A percentile compares a stretch with the other conserved stretches of the same genome.
These are phyloP conservation scores for Esperia sulphurella DNA, from an alignment of 2,888 invertebrate species.

Conservation along the genomic window DNA sequence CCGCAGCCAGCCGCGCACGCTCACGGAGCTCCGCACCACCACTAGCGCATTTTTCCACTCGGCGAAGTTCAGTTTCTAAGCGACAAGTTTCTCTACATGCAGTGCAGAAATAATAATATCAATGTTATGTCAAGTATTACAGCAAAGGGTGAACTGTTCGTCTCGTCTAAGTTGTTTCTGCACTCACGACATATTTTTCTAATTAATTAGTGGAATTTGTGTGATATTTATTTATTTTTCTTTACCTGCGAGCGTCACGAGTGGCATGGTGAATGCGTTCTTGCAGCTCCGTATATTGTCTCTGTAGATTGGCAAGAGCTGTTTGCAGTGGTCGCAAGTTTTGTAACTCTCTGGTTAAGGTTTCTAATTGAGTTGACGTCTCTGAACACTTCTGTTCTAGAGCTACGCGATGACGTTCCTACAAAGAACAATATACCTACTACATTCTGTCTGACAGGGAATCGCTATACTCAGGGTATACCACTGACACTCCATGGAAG, in stretches of 20 bases:
- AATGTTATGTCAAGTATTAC: background rate
- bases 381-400: slow-evolving; percentile 57
- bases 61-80: slow-evolving; percentile 53
- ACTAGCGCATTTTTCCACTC: slow-evolving; percentile 57
- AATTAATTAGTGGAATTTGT: no score
- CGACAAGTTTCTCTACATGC: slow-evolving; percentile 45
- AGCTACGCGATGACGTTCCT: slow-evolving; percentile 57
- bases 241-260: slow-evolving; percentile 51
- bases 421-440: background rate
- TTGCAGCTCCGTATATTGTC: slow-evolving; percentile 54
- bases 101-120: background rate
- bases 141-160: no score
- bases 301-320: slow-evolving; percentile 39
- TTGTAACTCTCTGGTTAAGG: slow-evolving; percentile 49
- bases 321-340: slow-evolving; percentile 49
- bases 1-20: slow-evolving; percentile 65
- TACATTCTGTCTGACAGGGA: no score
- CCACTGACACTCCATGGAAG: no score
- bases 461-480: no score
- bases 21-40: slow-evolving; percentile 60
- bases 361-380: slow-evolving; percentile 35
- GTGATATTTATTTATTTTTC: no score
- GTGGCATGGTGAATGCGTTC: slow-evolving; percentile 44
- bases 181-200: no score
- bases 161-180: no score